These are phyloP conservation scores for Epicampocera succincta DNA, from an alignment of 2,888 invertebrate genomes.

Conservation along the genomic window DNA sequence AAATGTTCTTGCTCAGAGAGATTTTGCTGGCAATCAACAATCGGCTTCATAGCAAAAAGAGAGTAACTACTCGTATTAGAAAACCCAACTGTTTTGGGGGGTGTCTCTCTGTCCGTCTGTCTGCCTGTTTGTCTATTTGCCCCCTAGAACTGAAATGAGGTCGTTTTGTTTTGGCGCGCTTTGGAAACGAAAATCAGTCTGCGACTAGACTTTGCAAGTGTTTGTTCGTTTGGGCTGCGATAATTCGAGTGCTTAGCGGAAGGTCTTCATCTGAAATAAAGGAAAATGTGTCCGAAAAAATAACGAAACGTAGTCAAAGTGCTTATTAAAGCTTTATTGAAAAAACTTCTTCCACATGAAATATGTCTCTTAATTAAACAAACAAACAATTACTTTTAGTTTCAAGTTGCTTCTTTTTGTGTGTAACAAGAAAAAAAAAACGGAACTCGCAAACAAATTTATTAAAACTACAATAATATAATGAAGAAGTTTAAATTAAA, in stretches of 20 bases:
- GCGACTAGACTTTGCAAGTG: constrained; percentile 50
- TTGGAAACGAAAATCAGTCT: constrained; percentile 46
- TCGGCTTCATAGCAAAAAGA: too few species aligned
- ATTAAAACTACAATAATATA: too few species aligned
- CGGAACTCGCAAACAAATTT: not conserved
- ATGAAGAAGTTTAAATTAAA: constrained; percentile 15
- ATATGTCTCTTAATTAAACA: too few species aligned
- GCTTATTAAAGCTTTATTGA: too few species aligned
- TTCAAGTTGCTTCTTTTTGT: constrained; percentile 16
- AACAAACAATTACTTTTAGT: not conserved
- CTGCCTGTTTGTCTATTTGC: not conserved
- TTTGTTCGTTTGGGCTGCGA: constrained; percentile 1
- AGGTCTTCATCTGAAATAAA: too few species aligned
- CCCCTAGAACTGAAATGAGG: not conserved
- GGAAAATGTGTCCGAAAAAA: not conserved
- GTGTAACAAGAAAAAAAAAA: constrained; percentile 26
- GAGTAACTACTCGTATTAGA: too few species aligned
- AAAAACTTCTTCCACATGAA: too few species aligned
- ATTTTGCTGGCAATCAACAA: too few species aligned
- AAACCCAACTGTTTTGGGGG: not conserved
- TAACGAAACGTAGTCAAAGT: not conserved
- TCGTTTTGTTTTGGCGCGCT: constrained; percentile 56
- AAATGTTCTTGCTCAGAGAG: too few species aligned
- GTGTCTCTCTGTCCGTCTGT: not conserved
- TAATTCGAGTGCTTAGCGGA: not conserved